Conservation (phyloP, 2,888 invertebrate species). For the Crossocerus cetratus region DNA sequence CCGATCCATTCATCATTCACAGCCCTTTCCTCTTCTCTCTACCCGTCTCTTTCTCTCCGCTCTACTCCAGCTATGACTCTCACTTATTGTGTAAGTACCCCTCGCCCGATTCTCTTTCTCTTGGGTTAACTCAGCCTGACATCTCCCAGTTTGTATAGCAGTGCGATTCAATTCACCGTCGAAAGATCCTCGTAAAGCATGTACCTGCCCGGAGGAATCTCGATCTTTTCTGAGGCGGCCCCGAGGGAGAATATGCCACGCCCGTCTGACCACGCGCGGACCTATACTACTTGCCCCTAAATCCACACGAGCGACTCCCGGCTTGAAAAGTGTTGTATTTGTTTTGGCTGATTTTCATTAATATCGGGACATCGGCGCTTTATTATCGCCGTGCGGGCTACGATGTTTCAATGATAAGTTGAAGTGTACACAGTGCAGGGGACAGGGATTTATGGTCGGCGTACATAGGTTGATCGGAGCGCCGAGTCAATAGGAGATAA, state of each 20-base stretch:
- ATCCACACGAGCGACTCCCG: too few species aligned
- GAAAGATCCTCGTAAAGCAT: constrained; percentile 40
- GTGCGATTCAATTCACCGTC: constrained; percentile 44
- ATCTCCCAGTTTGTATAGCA: background rate
- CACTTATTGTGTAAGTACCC: background rate
- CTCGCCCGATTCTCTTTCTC: constrained; percentile 23
- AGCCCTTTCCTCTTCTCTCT: background rate
- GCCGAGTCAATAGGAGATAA: constrained; percentile 7
- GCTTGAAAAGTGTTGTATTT: too few species aligned
- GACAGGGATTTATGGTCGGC: too few species aligned
- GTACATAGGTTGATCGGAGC: too few species aligned
- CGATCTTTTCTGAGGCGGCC: constrained; percentile 35
- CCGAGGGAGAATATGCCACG: background rate
- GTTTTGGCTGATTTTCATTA: too few species aligned
- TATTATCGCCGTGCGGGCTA: too few species aligned
- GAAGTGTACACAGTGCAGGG: too few species aligned
- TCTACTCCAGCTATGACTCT: constrained; percentile 15
- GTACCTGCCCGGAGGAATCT: background rate
- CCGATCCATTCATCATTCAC: constrained; percentile 61
- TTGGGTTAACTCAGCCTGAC: too few species aligned
- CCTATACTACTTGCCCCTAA: too few species aligned
- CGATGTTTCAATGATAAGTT: too few species aligned
- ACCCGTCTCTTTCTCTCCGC: constrained; percentile 14
- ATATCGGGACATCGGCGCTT: too few species aligned
- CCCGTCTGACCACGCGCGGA: too few species aligned